Evolutionary conservation across 1,140 invertebrate species (phyloP).

Genomic region (Charaxes varanes): DNA sequence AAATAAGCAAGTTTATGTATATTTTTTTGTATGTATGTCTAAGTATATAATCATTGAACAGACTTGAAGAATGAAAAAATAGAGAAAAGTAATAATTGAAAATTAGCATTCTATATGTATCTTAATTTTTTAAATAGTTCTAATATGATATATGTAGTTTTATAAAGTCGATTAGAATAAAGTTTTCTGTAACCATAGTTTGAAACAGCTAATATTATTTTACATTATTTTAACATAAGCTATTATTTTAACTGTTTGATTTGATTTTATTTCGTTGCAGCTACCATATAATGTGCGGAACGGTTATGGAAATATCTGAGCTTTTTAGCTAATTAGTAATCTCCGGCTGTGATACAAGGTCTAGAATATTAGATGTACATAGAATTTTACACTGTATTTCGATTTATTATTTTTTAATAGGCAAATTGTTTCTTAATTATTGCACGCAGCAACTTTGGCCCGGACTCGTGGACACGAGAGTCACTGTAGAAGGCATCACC

Average conservation of each 20-base stretch:
- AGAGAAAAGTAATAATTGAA: no score
- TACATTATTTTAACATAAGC: conserved; percentile 3
- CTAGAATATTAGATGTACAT: conserved; percentile 38
- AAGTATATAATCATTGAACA: no score
- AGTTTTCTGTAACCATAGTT: no score
- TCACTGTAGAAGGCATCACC: conserved; percentile 68
- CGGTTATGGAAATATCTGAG: conserved; percentile 69
- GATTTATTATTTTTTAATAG: conserved; percentile 35
- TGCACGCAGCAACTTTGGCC: conserved; percentile 72
- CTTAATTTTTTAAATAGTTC: no score
- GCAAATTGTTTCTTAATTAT: conserved; percentile 48
- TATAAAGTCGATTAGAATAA: no score
- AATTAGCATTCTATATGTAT: no score
- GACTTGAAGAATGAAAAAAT: no score
- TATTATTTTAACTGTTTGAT: conserved; percentile 12
- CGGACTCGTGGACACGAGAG: conserved; percentile 66
- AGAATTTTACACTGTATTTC: conserved; percentile 28
- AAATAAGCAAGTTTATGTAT: no score
- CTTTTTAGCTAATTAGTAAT: conserved; percentile 53
- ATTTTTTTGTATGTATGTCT: no score
- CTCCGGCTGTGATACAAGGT: conserved; percentile 65
- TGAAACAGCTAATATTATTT: no score
- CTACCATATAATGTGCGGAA: conserved; percentile 68
- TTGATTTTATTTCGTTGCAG: conserved; percentile 62
- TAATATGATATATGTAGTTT: no score